Percentiles rank a stretch among this genome's conserved stretches.
Conservation (phyloP, 2,113 vertebrate species). For the Nothobranchius kuhntae region DNA sequence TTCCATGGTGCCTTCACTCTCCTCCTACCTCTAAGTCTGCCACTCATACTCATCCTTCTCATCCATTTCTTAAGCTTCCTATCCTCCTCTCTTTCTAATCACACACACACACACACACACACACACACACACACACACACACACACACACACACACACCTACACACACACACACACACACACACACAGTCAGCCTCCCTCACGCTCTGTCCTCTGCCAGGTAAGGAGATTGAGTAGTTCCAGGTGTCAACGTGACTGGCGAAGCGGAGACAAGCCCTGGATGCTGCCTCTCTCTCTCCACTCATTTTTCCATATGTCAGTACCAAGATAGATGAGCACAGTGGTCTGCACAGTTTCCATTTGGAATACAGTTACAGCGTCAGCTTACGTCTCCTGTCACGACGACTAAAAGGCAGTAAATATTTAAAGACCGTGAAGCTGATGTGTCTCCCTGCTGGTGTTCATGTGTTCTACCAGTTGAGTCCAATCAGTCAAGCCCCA, state of each 20-base stretch:
- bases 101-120: conserved; percentile 1
- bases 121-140: neutral
- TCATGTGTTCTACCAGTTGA: neutral
- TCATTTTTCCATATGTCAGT: conserved; percentile 43
- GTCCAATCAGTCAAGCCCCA: neutral
- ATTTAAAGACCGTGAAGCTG: too few relatives aligned
- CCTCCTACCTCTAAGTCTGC: conserved; percentile 9
- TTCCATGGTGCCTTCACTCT: conserved; percentile 18
- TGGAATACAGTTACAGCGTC: conserved; percentile 43
- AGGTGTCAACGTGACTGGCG: conserved; percentile 53
- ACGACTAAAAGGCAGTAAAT: conserved; percentile 14
- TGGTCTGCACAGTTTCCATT: conserved; percentile 11
- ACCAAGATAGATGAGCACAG: conserved; percentile 47
- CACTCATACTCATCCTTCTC: conserved; percentile 28
- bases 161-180: neutral
- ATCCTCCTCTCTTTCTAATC: conserved; percentile 19
- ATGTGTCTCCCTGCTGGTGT: neutral
- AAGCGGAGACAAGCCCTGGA: conserved; percentile 33
- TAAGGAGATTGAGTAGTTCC: conserved; percentile 60
- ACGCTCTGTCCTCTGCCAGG: conserved; percentile 38
- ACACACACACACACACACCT: neutral
- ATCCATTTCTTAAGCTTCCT: conserved; percentile 37
- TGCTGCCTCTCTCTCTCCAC: conserved; percentile 31
- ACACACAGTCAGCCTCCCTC: conserved; percentile 4
- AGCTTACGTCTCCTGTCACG: conserved; percentile 11